Base-by-base conservation (phyloP, 2,113 vertebrate genomes). In the Dascyllus trimaculatus region DNA sequence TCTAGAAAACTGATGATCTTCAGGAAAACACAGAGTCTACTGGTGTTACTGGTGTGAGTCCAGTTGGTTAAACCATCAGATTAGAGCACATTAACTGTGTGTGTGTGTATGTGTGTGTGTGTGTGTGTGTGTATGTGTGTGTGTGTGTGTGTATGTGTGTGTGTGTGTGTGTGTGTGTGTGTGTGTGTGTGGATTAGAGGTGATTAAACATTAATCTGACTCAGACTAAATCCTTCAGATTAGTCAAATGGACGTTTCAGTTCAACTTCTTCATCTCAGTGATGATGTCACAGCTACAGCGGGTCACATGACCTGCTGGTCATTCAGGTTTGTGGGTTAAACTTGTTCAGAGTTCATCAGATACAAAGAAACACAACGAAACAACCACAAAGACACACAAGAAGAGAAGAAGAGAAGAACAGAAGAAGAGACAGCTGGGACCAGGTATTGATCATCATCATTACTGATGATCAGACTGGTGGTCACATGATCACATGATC, bases 151-250 rank as follows among this genome's bases (percentile, higher is more conserved):
- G n/a, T n/a, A n/a, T n/a, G n/a, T n/a, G n/a, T n/a, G n/a, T n/a
- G n/a, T n/a, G n/a, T n/a, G n/a, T n/a, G n/a, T n/a, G n/a, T n/a
- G n/a, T n/a, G n/a, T n/a, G n/a, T n/a, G n/a, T n/a, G n/a, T 65
- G 71, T 38, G 65, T 62, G 51, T 70, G 51, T 71, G 65, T 38
- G 69, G 76, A 79, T 89, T 84, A 89, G n/a, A 78, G 53, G 73
- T 84, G 86, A 85, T 89, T 88, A 91, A 74, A 62, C 75, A 58
- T 26, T 86, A 89, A 88, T 89, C 83, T 81, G 64, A 88, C 82
- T 75, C 82, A 82, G 89, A 83, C 70, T 76, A 76, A 91, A 88
- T 76, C 90, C 82, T 57, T 32, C 78, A 89, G 90, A 89, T 90
- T 91, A 91, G 80, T 81, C 81, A 88, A 89, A 88, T 83, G 81